Evolutionary conservation across 2,797 vertebrate species (phyloP).

Genomic region (Eurystomus glaucurus): DNA sequence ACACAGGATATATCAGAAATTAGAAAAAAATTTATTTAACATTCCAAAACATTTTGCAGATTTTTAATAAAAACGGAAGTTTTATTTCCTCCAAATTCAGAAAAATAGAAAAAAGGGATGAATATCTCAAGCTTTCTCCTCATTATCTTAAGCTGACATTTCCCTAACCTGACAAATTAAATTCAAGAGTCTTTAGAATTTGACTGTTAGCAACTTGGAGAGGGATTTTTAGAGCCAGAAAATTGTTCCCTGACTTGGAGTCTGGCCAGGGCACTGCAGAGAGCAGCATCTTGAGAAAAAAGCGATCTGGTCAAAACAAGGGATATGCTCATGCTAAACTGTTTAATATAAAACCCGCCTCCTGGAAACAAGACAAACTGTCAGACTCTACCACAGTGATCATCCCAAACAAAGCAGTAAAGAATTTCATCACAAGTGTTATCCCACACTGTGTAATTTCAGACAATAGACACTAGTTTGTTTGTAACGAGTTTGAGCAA

Average conservation of each 20-base stretch:
- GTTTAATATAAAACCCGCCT: constrained; percentile 47
- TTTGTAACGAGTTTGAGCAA: constrained; percentile 52
- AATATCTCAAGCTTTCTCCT: neutral
- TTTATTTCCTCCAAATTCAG: constrained; percentile 3
- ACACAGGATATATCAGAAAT: constrained; percentile 9
- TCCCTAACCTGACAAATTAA: constrained; percentile 45
- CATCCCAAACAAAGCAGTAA: constrained; percentile 76
- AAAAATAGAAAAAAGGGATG: neutral
- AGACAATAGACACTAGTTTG: constrained; percentile 67
- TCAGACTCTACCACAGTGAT: constrained; percentile 68
- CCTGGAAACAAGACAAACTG: constrained; percentile 46
- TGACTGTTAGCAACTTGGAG: neutral
- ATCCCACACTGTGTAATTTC: constrained; percentile 68
- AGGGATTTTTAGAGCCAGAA: constrained; percentile 60
- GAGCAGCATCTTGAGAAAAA: constrained; percentile 50
- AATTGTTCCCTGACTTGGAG: constrained; percentile 54
- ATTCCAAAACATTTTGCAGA: neutral
- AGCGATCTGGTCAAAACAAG: constrained; percentile 57
- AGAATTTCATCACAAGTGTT: constrained; percentile 66
- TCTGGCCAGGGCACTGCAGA: constrained; percentile 58
- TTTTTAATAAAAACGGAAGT: constrained; percentile 17
- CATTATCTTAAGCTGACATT: constrained; percentile 39
- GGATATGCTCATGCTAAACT: neutral
- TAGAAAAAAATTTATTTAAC: neutral
- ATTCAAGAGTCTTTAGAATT: constrained; percentile 33